phyloP scores from a whole-genome alignment of 2,888 invertebrate species.

The Empis livida region DNA sequence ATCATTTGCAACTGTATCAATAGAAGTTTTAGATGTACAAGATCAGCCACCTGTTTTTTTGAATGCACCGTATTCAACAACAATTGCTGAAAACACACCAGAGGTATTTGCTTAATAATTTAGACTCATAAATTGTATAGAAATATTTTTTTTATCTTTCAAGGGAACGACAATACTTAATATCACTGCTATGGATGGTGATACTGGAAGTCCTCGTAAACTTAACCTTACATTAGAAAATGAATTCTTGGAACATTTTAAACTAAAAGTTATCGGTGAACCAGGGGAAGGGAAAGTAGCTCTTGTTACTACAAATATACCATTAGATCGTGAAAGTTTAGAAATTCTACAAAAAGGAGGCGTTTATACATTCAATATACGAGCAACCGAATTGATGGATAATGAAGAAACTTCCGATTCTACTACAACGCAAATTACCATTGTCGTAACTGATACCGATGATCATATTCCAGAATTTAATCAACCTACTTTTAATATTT shows the following conservation, averaged over 20 bases:
- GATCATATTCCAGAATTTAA: slow-evolving; percentile 65
- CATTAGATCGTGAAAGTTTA: slow-evolving; percentile 63
- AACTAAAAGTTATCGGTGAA: slow-evolving; percentile 39
- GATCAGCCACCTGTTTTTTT: slow-evolving; percentile 73
- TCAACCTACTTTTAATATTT: slow-evolving; percentile 48
- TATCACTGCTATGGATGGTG: slow-evolving; percentile 67
- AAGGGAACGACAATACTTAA: slow-evolving; percentile 52
- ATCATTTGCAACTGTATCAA: slow-evolving; percentile 58
- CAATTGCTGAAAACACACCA: slow-evolving; percentile 59
- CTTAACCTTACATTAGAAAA: slow-evolving; percentile 55
- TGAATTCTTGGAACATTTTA: slow-evolving; percentile 55
- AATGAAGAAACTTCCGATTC: slow-evolving; percentile 56
- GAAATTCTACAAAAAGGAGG: slow-evolving; percentile 64
- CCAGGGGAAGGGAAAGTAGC: slow-evolving; percentile 43
- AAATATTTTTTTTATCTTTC: slow-evolving; percentile 1
- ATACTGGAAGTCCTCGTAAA: slow-evolving; percentile 57
- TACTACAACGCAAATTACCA: slow-evolving; percentile 54
- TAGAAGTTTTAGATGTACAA: slow-evolving; percentile 64
- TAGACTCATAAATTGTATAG: not conserved
- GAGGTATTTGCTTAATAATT: slow-evolving; percentile 34
- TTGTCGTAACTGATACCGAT: slow-evolving; percentile 66
- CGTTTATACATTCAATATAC: slow-evolving; percentile 56
- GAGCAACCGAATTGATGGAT: slow-evolving; percentile 62
- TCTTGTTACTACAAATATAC: slow-evolving; percentile 48
- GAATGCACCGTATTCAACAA: slow-evolving; percentile 67